These are phyloP conservation scores for Anastrepha obliqua DNA, from an alignment of 1,140 invertebrate species.

Conservation along the genomic window DNA sequence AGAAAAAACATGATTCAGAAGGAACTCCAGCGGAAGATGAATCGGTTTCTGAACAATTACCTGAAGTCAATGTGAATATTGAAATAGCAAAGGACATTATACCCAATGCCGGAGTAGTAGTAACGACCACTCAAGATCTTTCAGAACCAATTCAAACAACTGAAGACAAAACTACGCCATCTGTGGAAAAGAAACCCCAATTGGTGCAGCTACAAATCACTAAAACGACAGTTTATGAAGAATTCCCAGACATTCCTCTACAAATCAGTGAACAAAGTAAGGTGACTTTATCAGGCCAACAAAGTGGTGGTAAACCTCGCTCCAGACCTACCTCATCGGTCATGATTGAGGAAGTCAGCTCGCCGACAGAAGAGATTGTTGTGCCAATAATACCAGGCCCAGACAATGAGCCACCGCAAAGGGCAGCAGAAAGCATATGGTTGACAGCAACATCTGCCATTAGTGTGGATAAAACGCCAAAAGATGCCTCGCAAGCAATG, in stretches of 20 bases:
- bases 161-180: slow-evolving; percentile 59
- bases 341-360: slow-evolving; percentile 76
- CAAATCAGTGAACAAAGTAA: slow-evolving; percentile 70
- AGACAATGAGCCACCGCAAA: slow-evolving; percentile 58
- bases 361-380: slow-evolving; percentile 72
- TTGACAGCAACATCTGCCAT: slow-evolving; percentile 60
- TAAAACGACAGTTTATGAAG: slow-evolving; percentile 69
- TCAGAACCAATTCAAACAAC: slow-evolving; percentile 50
- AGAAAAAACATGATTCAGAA: slow-evolving; percentile 38
- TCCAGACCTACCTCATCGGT: slow-evolving; percentile 70
- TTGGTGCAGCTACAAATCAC: slow-evolving; percentile 70
- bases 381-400: slow-evolving; percentile 73
- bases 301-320: slow-evolving; percentile 61
- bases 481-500: slow-evolving; percentile 63
- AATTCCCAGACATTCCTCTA: slow-evolving; percentile 67
- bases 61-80: slow-evolving; percentile 68
- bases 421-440: slow-evolving; percentile 62
- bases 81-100: slow-evolving; percentile 66
- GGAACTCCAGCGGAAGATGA: slow-evolving; percentile 35
- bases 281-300: slow-evolving; percentile 66
- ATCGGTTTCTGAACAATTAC: slow-evolving; percentile 16
- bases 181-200: slow-evolving; percentile 58
- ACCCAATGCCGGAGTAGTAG: slow-evolving; percentile 63
- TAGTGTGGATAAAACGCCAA: slow-evolving; percentile 54
- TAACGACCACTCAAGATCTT: slow-evolving; percentile 64